phyloP scores from a whole-genome alignment of 2,113 vertebrate genomes.

The Gorilla gorilla region DNA sequence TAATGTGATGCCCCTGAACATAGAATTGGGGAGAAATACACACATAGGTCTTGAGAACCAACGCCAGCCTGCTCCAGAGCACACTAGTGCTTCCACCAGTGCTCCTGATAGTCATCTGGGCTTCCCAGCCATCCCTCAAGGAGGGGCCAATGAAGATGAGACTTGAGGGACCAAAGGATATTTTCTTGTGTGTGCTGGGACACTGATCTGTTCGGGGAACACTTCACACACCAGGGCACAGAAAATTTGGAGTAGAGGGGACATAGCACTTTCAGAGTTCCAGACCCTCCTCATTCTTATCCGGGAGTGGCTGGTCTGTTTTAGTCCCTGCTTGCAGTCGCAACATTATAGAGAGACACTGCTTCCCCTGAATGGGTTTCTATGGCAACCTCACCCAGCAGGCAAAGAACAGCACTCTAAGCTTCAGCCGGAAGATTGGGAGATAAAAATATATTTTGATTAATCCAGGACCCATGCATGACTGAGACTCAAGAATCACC shows the following conservation, averaged over 20 bases:
- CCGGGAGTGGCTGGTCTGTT: background rate
- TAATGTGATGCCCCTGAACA: background rate
- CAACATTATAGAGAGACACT: background rate
- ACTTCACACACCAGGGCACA: background rate
- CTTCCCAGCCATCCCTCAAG: background rate
- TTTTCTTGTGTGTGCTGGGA: no score
- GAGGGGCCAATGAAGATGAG: background rate
- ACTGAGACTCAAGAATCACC: slow-evolving; percentile 47
- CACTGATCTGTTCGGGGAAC: background rate
- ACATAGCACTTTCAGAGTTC: background rate
- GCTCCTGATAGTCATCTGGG: no score
- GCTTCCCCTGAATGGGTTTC: slow-evolving; percentile 65
- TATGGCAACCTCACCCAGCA: slow-evolving; percentile 73
- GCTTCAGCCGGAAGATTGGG: slow-evolving; percentile 37
- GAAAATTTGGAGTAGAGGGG: background rate
- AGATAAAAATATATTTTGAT: slow-evolving; percentile 79
- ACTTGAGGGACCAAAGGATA: no score
- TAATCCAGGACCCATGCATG: slow-evolving; percentile 39
- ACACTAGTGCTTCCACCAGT: fast-evolving
- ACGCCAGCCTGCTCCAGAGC: background rate
- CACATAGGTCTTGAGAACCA: background rate
- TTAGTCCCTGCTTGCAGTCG: slow-evolving; percentile 1
- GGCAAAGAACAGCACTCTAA: slow-evolving; percentile 57
- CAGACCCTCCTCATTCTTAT: background rate
- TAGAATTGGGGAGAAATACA: background rate